Percentiles rank a stretch among this genome's conserved stretches.
These are phyloP conservation scores for Blastobasis lacticolella DNA, from an alignment of 2,888 invertebrate genomes.

Conservation along the genomic window DNA sequence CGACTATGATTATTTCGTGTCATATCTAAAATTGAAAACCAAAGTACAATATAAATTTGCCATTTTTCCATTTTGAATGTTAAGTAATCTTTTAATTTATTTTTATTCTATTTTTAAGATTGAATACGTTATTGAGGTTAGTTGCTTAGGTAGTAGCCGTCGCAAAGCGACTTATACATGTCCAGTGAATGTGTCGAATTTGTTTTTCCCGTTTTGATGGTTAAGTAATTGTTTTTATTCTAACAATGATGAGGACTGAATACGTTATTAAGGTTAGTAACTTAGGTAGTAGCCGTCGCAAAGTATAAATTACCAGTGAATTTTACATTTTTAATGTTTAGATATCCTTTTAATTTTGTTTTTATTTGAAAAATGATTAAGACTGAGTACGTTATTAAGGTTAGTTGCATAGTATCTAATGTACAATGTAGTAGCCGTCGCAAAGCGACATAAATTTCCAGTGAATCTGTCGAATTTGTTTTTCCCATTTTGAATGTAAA, in stretches of 20 bases:
- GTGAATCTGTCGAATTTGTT: neutral
- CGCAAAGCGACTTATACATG: neutral
- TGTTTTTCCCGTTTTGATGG: neutral
- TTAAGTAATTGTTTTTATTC: neutral
- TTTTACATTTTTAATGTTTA: too few species aligned
- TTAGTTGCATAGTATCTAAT: too few species aligned
- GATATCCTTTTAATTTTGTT: too few species aligned
- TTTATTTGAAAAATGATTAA: too few species aligned
- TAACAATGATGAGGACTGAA: neutral
- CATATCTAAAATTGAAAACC: slow-evolving; percentile 4
- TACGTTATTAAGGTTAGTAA: neutral
- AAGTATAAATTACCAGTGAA: too few species aligned
- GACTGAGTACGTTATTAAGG: too few species aligned
- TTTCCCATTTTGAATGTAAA: neutral
- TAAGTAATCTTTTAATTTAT: too few species aligned
- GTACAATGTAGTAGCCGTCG: neutral
- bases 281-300: too few species aligned
- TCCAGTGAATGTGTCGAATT: neutral
- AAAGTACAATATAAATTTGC: slow-evolving; percentile 1
- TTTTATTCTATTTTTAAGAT: too few species aligned
- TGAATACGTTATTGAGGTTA: too few species aligned
- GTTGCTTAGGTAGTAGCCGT: neutral
- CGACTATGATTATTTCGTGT: slow-evolving; percentile 4
- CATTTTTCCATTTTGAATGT: too few species aligned
- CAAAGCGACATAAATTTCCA: neutral